Conservation (phyloP, 2,888 invertebrate species). For the Heliconius ethilla region DNA sequence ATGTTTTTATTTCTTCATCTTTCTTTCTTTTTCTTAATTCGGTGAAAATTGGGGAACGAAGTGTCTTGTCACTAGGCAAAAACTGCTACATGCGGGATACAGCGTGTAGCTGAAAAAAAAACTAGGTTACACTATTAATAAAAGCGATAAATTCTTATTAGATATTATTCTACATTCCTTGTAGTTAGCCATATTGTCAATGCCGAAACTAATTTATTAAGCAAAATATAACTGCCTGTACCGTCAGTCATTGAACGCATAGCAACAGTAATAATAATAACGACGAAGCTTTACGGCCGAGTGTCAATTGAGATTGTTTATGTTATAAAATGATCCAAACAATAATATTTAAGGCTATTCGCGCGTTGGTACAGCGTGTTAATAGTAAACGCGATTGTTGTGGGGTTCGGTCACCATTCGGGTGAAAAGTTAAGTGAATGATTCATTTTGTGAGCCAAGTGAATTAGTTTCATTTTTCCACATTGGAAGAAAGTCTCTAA, state of each 20-base stretch:
- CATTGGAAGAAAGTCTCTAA: not conserved
- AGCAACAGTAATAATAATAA: not conserved
- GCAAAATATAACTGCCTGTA: not conserved
- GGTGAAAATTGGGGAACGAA: too few species aligned
- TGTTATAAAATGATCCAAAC: not conserved
- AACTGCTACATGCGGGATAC: too few species aligned
- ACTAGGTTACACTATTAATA: not conserved
- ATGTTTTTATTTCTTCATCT: too few species aligned
- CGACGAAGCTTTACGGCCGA: not conserved
- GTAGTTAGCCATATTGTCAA: not conserved
- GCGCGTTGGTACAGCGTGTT: not conserved
- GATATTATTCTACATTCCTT: slow-evolving; percentile 14
- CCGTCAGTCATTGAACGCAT: not conserved
- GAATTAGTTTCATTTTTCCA: not conserved
- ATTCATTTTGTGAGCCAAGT: too few species aligned
- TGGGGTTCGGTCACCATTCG: not conserved
- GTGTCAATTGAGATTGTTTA: slow-evolving; percentile 21
- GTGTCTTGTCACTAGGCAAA: too few species aligned
- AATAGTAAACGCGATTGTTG: not conserved
- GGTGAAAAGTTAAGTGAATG: too few species aligned
- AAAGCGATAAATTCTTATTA: not conserved
- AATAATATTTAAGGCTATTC: not conserved
- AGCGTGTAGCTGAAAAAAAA: not conserved
- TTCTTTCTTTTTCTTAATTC: too few species aligned
- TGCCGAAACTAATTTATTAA: not conserved